Conservation (phyloP, 53 echinoderm and acorn worm species). For the Hippasteria phrygiana region DNA sequence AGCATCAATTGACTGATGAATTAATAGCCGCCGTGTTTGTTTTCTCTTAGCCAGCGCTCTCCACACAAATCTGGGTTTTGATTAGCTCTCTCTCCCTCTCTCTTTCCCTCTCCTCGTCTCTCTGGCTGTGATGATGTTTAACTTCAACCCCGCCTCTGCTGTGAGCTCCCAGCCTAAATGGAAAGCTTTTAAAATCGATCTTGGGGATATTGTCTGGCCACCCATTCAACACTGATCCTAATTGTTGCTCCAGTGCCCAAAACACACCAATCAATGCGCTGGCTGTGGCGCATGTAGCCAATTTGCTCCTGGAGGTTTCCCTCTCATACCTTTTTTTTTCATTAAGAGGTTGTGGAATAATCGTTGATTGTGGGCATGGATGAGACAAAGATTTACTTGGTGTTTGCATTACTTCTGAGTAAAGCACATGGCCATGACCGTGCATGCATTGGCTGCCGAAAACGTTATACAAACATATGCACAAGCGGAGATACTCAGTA, state of each 20-base stretch:
- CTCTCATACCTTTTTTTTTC: background rate
- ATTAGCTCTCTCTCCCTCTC: constrained; percentile 26
- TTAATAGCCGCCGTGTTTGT: constrained; percentile 44
- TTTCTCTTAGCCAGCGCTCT: constrained; percentile 27
- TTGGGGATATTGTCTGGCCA: constrained; percentile 40
- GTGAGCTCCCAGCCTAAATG: background rate
- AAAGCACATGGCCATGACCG: constrained; percentile 14
- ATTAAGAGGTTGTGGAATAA: constrained; percentile 3
- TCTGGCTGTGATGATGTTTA: constrained; percentile 40
- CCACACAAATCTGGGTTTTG: constrained; percentile 34
- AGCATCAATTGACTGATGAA: constrained; percentile 50
- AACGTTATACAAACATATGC: constrained; percentile 7
- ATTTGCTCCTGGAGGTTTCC: constrained; percentile 38
- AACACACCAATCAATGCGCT: constrained; percentile 58
- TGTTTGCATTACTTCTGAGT: constrained; percentile 20
- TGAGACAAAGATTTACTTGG: background rate
- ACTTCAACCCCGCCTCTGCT: background rate
- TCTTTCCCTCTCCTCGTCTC: background rate
- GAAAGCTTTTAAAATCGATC: constrained; percentile 61
- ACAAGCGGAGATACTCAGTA: background rate
- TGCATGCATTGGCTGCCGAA: background rate
- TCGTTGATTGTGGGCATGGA: background rate
- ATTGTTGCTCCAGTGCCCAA: constrained; percentile 66
- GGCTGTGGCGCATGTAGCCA: constrained; percentile 47
- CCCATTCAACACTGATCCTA: constrained; percentile 48